A percentile compares a stretch with the other conserved stretches of the same genome.
Evolutionary conservation across 2,113 vertebrate species (phyloP).

Genomic region (Seriola aureovittata): DNA sequence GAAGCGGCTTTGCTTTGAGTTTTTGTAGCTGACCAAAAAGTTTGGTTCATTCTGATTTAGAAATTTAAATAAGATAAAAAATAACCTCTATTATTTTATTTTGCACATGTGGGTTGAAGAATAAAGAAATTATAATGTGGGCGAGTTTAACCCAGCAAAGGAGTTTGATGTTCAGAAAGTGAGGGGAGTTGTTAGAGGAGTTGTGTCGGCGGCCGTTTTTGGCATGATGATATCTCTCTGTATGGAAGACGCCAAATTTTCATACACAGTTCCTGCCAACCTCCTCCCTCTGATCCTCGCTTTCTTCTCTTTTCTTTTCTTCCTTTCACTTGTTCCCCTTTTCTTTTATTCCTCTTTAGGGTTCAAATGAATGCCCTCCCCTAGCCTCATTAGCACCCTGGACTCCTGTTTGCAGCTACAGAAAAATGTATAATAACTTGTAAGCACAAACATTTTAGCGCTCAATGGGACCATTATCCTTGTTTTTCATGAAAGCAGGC

Average conservation of each 20-base stretch:
- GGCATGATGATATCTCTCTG: constrained; percentile 79
- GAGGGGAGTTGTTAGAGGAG: constrained; percentile 72
- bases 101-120: constrained; percentile 60
- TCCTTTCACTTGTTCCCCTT: constrained; percentile 73
- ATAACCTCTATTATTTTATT: constrained; percentile 45
- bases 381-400: constrained; percentile 80
- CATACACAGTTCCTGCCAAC: constrained; percentile 82
- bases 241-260: constrained; percentile 85
- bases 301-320: constrained; percentile 78
- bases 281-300: constrained; percentile 84
- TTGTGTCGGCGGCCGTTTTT: constrained; percentile 82
- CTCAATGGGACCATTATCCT: constrained; percentile 71
- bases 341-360: constrained; percentile 79
- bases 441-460: constrained; percentile 77
- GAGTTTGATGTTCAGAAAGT: constrained; percentile 69
- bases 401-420: constrained; percentile 76
- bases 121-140: constrained; percentile 66
- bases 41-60: constrained; percentile 29
- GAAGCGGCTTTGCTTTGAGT: constrained; percentile 1
- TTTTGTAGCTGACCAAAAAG: constrained; percentile 32
- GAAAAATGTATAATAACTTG: constrained; percentile 79
- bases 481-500: constrained; percentile 57
- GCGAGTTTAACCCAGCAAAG: constrained; percentile 52
- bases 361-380: constrained; percentile 82
- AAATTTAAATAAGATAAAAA: constrained; percentile 31